A percentile compares a stretch with the other conserved stretches of the same genome.
Conservation (phyloP, 2,888 invertebrate genomes). For the Hoplodrina blanda region DNA sequence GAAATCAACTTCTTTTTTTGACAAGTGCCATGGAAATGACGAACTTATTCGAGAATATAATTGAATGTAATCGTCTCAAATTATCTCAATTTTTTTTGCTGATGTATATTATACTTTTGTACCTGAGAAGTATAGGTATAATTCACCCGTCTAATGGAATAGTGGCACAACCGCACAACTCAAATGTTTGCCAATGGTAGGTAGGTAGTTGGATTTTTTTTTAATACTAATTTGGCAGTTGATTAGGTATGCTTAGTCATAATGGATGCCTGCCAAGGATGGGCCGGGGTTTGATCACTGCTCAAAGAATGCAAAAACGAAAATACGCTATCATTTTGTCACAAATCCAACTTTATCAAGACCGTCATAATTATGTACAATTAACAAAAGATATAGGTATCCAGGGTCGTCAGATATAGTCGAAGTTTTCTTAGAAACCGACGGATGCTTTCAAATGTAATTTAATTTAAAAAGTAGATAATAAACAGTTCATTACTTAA, state of each 20-base stretch:
- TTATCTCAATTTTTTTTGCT: constrained; percentile 47
- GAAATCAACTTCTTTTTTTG: constrained; percentile 37
- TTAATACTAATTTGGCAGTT: constrained; percentile 6
- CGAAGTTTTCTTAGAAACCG: too few species aligned
- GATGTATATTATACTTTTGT: constrained; percentile 41
- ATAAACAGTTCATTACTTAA: too few species aligned
- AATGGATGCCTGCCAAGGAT: constrained; percentile 1
- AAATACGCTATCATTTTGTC: not conserved
- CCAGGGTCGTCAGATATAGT: too few species aligned
- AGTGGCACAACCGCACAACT: constrained; percentile 29
- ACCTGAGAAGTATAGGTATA: constrained; percentile 33
- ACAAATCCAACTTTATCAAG: too few species aligned
- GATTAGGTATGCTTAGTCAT: constrained; percentile 17
- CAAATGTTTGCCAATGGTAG: constrained; percentile 8
- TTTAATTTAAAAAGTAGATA: too few species aligned
- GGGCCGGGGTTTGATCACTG: not conserved
- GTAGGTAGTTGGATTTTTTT: constrained; percentile 8
- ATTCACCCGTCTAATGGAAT: constrained; percentile 30
- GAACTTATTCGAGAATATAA: constrained; percentile 45
- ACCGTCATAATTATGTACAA: too few species aligned
- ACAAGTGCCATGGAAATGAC: constrained; percentile 17
- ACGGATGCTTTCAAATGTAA: too few species aligned
- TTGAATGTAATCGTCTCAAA: constrained; percentile 50
- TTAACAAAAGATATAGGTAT: too few species aligned
- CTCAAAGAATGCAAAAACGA: not conserved